These are phyloP conservation scores for Loriculus beryllinus DNA, from an alignment of 2,797 vertebrate species.

Conservation along the genomic window DNA sequence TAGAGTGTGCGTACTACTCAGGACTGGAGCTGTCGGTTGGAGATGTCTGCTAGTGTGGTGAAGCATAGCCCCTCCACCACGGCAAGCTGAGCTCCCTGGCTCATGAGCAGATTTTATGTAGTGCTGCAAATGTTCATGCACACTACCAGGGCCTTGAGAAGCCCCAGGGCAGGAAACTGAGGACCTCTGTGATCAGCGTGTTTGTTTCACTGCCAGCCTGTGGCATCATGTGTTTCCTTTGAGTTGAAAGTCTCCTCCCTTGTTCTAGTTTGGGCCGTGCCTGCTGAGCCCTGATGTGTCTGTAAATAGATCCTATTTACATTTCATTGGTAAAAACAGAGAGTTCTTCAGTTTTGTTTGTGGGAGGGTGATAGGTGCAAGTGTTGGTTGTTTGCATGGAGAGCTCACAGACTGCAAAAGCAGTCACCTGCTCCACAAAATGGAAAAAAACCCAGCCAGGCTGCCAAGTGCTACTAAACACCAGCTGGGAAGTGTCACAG, in stretches of 20 bases:
- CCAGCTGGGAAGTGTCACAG: constrained; percentile 34
- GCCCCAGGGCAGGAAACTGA: neutral
- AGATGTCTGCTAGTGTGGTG: neutral
- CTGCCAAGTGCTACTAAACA: constrained; percentile 36
- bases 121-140: neutral
- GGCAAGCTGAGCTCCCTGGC: neutral
- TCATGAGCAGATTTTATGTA: neutral
- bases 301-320: neutral
- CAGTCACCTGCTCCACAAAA: constrained; percentile 33
- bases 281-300: neutral
- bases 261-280: neutral
- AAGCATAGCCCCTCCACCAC: neutral
- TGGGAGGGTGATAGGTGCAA: neutral
- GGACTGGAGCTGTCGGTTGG: neutral
- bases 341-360: neutral
- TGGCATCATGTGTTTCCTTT: neutral
- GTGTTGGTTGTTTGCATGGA: neutral
- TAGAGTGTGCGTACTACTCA: neutral
- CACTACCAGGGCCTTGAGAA: neutral
- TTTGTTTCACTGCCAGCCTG: neutral
- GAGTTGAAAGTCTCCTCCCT: neutral
- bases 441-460: neutral
- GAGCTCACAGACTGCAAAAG: constrained; percentile 10
- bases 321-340: neutral
- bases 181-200: neutral